A percentile compares a stretch with the other conserved stretches of the same genome.
phyloP scores from a whole-genome alignment of 1,140 invertebrate species.

The Nylanderia fulva region DNA sequence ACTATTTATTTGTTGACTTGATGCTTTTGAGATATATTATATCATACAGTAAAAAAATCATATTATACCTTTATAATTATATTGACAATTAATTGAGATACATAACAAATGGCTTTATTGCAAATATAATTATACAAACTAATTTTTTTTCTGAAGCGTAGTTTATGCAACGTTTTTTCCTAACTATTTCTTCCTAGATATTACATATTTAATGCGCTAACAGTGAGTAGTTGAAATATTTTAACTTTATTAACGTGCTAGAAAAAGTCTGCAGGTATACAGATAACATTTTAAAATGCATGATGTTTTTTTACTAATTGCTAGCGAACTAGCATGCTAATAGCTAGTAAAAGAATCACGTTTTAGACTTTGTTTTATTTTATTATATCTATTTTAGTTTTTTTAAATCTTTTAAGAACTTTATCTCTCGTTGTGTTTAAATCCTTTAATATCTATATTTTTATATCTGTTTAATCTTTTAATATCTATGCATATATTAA shows the following conservation, averaged over 20 bases:
- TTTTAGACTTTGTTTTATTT: neutral
- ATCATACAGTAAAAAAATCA: neutral
- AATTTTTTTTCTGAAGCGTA: neutral
- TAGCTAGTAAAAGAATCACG: too few species aligned
- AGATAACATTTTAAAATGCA: too few species aligned
- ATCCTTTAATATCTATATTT: neutral
- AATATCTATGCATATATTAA: neutral
- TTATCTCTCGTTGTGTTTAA: neutral
- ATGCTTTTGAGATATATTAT: constrained; percentile 10
- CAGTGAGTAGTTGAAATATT: too few species aligned
- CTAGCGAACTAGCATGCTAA: too few species aligned
- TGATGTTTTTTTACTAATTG: too few species aligned
- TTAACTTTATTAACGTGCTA: too few species aligned
- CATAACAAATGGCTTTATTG: neutral
- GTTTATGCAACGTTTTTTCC: too few species aligned
- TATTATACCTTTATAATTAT: neutral
- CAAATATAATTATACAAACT: neutral
- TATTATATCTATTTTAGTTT: neutral
- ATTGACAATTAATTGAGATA: neutral
- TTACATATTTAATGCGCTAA: too few species aligned
- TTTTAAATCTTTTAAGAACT: neutral
- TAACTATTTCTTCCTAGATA: too few species aligned
- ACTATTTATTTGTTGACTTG: neutral
- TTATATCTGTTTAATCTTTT: neutral
- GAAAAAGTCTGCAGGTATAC: too few species aligned